A percentile compares a stretch with the other conserved stretches of the same genome.
These are phyloP conservation scores for Sepioteuthis lessoniana DNA, from an alignment of 2,888 invertebrate genomes.

Conservation along the genomic window DNA sequence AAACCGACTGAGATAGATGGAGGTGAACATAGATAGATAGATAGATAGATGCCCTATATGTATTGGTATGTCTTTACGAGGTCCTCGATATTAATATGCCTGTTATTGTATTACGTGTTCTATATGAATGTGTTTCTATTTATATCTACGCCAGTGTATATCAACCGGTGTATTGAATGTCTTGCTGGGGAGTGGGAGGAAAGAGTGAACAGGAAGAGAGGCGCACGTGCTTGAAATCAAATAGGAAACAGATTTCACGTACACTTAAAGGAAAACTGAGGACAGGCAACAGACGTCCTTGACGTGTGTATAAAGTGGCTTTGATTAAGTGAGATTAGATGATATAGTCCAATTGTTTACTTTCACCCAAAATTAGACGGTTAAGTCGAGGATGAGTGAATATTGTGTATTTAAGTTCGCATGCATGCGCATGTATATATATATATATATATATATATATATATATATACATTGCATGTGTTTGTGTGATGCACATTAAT, in stretches of 20 bases:
- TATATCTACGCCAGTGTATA: background rate
- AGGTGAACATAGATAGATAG: too few relatives aligned
- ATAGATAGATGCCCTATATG: too few relatives aligned
- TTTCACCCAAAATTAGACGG: background rate
- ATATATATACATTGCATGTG: background rate
- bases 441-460: constrained; percentile 2
- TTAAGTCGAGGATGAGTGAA: background rate
- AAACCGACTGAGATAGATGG: too few relatives aligned
- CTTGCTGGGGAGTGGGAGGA: background rate
- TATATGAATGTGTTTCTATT: too few relatives aligned
- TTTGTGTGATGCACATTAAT: too few relatives aligned
- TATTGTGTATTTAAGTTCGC: too few relatives aligned
- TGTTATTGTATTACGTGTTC: too few relatives aligned
- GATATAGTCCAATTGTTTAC: background rate
- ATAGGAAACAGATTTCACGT: background rate
- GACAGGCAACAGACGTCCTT: background rate
- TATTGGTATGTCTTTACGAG: too few relatives aligned
- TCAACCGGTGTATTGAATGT: background rate
- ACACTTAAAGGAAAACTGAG: background rate
- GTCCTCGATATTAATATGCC: too few relatives aligned
- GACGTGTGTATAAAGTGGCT: background rate
- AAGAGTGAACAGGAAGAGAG: too few relatives aligned
- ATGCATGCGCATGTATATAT: too few relatives aligned
- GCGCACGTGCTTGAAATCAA: background rate
- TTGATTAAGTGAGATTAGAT: background rate